Evolutionary conservation across 2,113 vertebrate genomes (phyloP).

Genomic region (Corvus hawaiiensis): DNA sequence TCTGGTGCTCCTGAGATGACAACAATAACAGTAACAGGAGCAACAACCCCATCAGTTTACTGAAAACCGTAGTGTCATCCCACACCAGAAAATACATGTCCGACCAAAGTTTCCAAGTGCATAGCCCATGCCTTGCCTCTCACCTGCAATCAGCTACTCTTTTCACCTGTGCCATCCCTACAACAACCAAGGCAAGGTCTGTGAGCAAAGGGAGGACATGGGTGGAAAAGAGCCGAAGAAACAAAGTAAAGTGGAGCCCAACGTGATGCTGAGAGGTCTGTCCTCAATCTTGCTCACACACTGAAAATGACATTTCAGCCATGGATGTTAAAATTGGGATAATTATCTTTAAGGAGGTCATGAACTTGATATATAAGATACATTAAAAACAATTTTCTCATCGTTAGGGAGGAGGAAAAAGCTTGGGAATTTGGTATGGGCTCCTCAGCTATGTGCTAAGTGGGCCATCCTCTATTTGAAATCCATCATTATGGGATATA

Average conservation of each 20-base stretch:
- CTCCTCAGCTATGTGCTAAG: not conserved
- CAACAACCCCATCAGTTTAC: not conserved
- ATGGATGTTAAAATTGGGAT: not conserved
- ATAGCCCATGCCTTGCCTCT: not conserved
- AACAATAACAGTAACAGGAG: not conserved
- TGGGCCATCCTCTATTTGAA: not conserved
- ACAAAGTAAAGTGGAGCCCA: fast-evolving
- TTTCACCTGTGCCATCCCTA: not conserved
- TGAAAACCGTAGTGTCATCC: fast-evolving
- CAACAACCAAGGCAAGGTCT: not conserved
- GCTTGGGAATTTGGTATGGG: not conserved
- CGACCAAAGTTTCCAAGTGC: not conserved
- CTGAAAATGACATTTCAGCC: not conserved
- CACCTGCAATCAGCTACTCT: not conserved
- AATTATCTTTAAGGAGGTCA: not conserved
- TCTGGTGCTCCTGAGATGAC: not conserved
- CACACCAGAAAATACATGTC: not conserved
- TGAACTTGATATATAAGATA: not conserved
- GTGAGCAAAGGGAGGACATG: fast-evolving
- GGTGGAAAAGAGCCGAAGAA: not conserved
- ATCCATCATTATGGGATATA: not conserved
- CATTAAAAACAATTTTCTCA: not conserved
- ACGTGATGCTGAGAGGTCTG: not conserved
- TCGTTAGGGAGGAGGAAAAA: not conserved
- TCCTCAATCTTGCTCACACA: not conserved